Percentiles rank a stretch among this genome's conserved stretches.
phyloP scores from a whole-genome alignment of 64 coral and sea anemone species.

The Stichodactyla mertensii region DNA sequence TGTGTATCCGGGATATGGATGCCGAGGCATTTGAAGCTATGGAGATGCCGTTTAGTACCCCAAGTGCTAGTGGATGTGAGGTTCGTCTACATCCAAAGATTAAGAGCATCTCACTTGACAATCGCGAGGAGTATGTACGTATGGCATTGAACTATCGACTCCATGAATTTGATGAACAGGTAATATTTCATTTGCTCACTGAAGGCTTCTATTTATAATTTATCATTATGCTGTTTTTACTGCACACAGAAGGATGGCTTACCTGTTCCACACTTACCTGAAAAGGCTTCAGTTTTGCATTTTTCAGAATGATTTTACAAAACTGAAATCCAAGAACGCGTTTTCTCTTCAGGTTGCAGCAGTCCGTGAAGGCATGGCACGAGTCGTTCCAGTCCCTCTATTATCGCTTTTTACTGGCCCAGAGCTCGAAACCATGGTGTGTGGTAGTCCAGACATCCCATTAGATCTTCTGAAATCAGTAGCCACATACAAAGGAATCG shows the following conservation, averaged over 20 bases:
- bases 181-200: not conserved
- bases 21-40: constrained; percentile 89
- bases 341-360: constrained; percentile 41
- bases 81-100: constrained; percentile 85
- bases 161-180: constrained; percentile 92
- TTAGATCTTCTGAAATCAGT: constrained; percentile 92
- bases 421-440: constrained; percentile 95
- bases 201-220: no score
- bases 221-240: no score
- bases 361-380: constrained; percentile 92
- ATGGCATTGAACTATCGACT: constrained; percentile 82
- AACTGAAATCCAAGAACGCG: not conserved
- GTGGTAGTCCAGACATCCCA: constrained; percentile 95
- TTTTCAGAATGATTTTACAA: no score
- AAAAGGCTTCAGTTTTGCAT: not conserved
- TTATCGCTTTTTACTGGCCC: constrained; percentile 90
- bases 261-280: no score
- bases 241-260: no score
- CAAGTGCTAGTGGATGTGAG: constrained; percentile 94
- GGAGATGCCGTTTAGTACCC: constrained; percentile 98
- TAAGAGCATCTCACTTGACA: constrained; percentile 65
- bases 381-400: constrained; percentile 87
- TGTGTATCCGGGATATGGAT: constrained; percentile 98
- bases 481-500: constrained; percentile 92
- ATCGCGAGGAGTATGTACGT: constrained; percentile 87